Percentiles rank a stretch among this genome's conserved stretches.
Evolutionary conservation across 35 echinoderm and acorn worm genomes (phyloP).

Genomic region (Ptychodera flava): DNA sequence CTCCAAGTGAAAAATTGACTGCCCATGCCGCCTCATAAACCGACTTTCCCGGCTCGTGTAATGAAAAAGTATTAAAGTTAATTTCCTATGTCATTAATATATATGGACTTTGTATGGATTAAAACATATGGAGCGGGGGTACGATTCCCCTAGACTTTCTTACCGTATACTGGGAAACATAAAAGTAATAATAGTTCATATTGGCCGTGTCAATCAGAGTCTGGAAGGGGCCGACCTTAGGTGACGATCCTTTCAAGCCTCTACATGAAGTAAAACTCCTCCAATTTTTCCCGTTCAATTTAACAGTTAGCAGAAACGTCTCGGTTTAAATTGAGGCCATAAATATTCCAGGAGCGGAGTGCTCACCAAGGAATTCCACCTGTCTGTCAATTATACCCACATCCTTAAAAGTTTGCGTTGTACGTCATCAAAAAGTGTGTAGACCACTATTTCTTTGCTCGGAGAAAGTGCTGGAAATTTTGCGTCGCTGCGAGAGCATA

Average conservation of each 20-base stretch:
- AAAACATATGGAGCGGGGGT: neutral
- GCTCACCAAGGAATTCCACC: neutral
- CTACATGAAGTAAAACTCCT: neutral
- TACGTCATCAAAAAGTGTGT: neutral
- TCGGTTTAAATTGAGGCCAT: neutral
- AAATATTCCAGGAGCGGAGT: neutral
- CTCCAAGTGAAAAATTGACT: neutral
- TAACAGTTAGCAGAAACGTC: neutral
- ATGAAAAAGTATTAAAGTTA: conserved; percentile 2
- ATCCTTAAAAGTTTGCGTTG: no score
- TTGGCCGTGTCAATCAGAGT: neutral
- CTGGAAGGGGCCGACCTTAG: neutral
- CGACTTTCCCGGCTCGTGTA: neutral
- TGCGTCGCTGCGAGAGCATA: no score
- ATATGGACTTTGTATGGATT: neutral
- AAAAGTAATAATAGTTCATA: neutral
- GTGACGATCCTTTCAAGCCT: neutral
- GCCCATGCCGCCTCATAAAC: neutral
- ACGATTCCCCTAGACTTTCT: neutral
- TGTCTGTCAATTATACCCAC: neutral
- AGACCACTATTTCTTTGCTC: no score
- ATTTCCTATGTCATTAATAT: conserved; percentile 2
- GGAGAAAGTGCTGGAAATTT: no score
- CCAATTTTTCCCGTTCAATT: neutral
- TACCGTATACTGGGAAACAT: neutral